A percentile compares a stretch with the other conserved stretches of the same genome.
These are phyloP conservation scores for Dromaius novaehollandiae DNA, from an alignment of 2,113 vertebrate species.

Conservation along the genomic window DNA sequence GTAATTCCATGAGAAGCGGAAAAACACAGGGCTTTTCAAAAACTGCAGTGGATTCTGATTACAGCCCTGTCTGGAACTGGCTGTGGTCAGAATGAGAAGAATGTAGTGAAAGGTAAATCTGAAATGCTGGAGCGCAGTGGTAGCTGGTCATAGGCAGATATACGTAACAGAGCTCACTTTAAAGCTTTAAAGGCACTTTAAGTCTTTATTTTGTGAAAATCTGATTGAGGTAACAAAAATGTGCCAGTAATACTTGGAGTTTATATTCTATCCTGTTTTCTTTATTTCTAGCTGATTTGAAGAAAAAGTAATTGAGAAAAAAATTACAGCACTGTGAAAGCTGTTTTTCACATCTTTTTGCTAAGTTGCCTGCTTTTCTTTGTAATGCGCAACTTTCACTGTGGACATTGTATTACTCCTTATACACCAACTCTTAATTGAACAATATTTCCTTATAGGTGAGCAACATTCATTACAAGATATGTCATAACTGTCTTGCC, in stretches of 20 bases:
- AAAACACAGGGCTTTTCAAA: background rate
- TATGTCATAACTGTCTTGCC: background rate
- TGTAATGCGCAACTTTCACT: background rate
- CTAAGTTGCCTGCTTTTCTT: background rate
- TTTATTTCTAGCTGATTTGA: background rate
- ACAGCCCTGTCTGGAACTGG: background rate
- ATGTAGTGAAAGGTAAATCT: background rate
- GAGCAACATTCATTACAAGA: background rate
- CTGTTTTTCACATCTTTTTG: background rate
- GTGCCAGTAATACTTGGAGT: background rate
- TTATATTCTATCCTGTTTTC: background rate
- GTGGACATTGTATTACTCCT: background rate
- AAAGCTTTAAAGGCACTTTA: background rate
- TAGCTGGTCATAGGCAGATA: background rate
- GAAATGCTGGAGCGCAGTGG: background rate
- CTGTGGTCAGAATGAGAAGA: background rate
- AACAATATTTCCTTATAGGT: background rate
- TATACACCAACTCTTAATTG: background rate
- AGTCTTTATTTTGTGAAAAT: conserved; percentile 12
- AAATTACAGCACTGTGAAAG: background rate
- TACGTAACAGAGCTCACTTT: background rate
- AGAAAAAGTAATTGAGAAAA: background rate
- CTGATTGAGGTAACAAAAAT: background rate
- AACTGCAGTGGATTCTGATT: conserved; percentile 13
- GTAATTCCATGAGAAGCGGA: conserved; percentile 15